These are phyloP conservation scores for Drosophila neotestacea DNA, from an alignment of 2,888 invertebrate genomes.

Conservation along the genomic window DNA sequence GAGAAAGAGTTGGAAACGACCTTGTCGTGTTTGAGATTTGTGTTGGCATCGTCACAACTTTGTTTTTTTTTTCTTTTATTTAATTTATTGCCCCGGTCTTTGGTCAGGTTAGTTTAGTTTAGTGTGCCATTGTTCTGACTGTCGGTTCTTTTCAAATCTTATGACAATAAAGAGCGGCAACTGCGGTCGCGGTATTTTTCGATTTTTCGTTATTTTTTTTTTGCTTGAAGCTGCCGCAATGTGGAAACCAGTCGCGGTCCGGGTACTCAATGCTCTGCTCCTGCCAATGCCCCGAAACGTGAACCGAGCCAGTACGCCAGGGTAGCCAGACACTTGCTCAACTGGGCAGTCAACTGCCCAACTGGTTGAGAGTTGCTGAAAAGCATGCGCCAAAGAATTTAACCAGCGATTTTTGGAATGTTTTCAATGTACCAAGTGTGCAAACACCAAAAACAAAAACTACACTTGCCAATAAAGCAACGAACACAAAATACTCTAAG, in stretches of 20 bases:
- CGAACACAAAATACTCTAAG: conserved; percentile 24
- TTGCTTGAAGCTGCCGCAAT: conserved; percentile 62
- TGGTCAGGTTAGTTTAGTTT: conserved; percentile 62
- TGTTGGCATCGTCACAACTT: conserved; percentile 46
- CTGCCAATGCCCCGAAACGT: conserved; percentile 71
- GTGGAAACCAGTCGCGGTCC: conserved; percentile 64
- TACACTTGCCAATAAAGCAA: conserved; percentile 13
- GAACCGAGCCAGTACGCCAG: conserved; percentile 45
- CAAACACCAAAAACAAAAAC: conserved; percentile 59
- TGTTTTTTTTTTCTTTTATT: conserved; percentile 40
- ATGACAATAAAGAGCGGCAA: conserved; percentile 71
- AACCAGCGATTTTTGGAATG: conserved; percentile 77
- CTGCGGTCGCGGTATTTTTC: conserved; percentile 52
- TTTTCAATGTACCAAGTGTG: conserved; percentile 77
- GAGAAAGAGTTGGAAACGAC: conserved; percentile 49
- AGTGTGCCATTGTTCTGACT: conserved; percentile 78
- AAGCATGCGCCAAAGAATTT: conserved; percentile 82
- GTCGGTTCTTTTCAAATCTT: conserved; percentile 70
- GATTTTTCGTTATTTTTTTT: conserved; percentile 17
- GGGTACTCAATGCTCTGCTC: conserved; percentile 44
- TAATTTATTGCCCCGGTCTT: conserved; percentile 62
- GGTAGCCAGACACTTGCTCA: conserved; percentile 68
- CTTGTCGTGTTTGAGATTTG: conserved; percentile 58
- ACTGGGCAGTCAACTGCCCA: conserved; percentile 71
- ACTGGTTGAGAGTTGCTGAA: conserved; percentile 72